Evolutionary conservation across 2,797 vertebrate genomes (phyloP).

Genomic region (Mastacembelus armatus): DNA sequence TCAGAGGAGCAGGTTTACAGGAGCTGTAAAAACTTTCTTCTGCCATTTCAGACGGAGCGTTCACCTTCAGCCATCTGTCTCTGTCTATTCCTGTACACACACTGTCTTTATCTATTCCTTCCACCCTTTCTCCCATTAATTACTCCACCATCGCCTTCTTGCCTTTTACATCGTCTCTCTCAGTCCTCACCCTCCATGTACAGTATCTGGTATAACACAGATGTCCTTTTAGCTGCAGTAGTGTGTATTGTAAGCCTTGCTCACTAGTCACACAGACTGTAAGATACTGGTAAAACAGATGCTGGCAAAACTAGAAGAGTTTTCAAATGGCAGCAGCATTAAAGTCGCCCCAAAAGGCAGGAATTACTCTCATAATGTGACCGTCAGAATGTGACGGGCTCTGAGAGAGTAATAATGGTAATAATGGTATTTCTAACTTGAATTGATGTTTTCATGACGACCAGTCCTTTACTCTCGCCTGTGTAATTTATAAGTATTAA

Average conservation of each 20-base stretch:
- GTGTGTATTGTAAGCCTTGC: constrained; percentile 12
- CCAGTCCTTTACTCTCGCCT: background rate
- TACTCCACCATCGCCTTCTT: constrained; percentile 26
- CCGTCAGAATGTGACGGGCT: constrained; percentile 18
- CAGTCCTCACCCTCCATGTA: constrained; percentile 9
- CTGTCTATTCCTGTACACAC: constrained; percentile 5
- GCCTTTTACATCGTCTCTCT: constrained; percentile 23
- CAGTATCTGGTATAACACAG: too few relatives aligned
- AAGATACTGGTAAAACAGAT: constrained; percentile 22
- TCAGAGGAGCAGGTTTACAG: constrained; percentile 39
- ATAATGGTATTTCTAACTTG: background rate
- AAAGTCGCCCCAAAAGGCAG: background rate
- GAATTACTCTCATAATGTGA: constrained; percentile 6
- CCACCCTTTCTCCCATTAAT: constrained; percentile 43
- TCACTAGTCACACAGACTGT: constrained; percentile 17
- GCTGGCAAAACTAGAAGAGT: constrained; percentile 1
- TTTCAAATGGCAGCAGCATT: constrained; percentile 27
- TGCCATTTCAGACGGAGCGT: constrained; percentile 26
- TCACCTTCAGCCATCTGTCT: constrained; percentile 49
- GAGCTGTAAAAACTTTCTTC: constrained; percentile 40
- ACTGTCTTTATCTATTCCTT: constrained; percentile 33
- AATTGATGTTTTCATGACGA: background rate
- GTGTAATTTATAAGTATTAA: background rate
- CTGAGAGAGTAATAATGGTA: too few relatives aligned
- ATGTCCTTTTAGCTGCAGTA: constrained; percentile 24